Evolutionary conservation across 2,113 vertebrate species (phyloP).

Genomic region (Bagarius yarrelli): DNA sequence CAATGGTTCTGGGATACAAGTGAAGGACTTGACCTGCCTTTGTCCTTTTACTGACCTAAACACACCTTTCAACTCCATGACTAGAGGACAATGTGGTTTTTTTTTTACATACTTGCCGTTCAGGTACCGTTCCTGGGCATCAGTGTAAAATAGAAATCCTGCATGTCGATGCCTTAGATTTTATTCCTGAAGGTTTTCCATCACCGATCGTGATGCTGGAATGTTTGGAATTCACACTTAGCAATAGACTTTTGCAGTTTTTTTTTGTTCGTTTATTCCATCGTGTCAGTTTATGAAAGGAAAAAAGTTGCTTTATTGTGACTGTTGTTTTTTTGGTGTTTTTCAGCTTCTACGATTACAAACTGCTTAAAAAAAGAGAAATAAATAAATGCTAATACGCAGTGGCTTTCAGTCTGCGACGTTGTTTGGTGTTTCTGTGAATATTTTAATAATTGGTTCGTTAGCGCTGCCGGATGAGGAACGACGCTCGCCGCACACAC

Average conservation of each 20-base stretch:
- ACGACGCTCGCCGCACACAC: background rate
- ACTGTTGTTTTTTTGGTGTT: background rate
- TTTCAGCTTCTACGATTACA: background rate
- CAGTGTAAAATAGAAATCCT: background rate
- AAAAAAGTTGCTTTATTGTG: background rate
- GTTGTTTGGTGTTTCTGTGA: background rate
- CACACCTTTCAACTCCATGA: background rate
- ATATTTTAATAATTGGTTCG: background rate
- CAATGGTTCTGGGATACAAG: slow-evolving; percentile 81
- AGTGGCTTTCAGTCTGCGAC: background rate
- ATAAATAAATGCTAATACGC: background rate
- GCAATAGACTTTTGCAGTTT: background rate
- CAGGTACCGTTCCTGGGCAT: background rate
- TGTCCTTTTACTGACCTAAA: slow-evolving; percentile 1
- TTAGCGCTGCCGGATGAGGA: background rate
- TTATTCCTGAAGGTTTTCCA: background rate
- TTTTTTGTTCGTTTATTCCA: background rate
- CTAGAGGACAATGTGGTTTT: background rate
- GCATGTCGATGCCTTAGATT: background rate
- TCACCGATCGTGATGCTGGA: background rate
- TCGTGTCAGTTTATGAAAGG: background rate
- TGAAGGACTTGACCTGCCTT: background rate
- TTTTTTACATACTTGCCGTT: background rate
- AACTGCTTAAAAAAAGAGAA: background rate
- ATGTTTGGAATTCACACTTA: background rate